Evolutionary conservation across 2,113 vertebrate genomes (phyloP).

Genomic region (Isurus oxyrinchus): DNA sequence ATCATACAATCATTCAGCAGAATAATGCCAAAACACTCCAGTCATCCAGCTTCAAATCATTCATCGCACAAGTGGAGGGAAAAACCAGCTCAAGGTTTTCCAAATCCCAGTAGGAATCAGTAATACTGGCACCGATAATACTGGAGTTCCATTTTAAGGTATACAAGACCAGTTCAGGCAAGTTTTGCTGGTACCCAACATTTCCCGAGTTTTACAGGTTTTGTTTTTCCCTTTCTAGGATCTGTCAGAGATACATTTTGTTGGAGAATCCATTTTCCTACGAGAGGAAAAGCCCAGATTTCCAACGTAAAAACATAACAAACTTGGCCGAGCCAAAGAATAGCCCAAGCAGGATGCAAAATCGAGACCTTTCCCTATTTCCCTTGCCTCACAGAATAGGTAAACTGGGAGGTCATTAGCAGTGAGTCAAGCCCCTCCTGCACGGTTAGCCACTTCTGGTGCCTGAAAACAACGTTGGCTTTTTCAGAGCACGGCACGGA

Average conservation of each 20-base stretch:
- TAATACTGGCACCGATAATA: too few relatives aligned
- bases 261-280: background rate
- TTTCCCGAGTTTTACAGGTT: too few relatives aligned
- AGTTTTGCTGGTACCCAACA: too few relatives aligned
- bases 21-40: background rate
- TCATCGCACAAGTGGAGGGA: background rate
- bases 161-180: too few relatives aligned
- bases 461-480: background rate
- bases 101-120: too few relatives aligned
- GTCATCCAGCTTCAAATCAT: background rate
- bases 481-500: background rate
- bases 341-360: background rate
- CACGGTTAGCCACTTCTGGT: background rate
- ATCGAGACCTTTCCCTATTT: background rate
- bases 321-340: background rate
- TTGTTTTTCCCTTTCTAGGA: background rate
- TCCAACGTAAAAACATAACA: background rate
- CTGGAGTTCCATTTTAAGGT: too few relatives aligned
- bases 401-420: background rate
- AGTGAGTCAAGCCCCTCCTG: background rate
- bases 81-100: too few relatives aligned
- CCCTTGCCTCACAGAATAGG: background rate
- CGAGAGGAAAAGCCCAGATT: background rate
- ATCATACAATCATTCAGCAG: background rate
- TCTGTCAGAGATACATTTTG: background rate